Conservation (phyloP, 2,797 vertebrate genomes). For the Hylomyscus alleni region DNA sequence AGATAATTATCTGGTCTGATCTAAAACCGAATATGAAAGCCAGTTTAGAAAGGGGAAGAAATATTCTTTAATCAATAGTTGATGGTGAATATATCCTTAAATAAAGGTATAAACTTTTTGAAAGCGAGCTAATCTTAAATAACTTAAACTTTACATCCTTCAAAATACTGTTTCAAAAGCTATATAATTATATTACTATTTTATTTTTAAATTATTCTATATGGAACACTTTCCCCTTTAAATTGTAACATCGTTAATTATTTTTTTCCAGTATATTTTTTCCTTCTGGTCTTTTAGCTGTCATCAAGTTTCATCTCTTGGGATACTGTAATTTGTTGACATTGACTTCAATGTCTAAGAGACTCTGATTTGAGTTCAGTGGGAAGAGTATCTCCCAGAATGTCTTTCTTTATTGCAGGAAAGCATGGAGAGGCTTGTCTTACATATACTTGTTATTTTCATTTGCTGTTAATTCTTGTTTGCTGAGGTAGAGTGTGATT, state of each 20-base stretch:
- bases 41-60: slow-evolving; percentile 9
- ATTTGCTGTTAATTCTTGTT: slow-evolving; percentile 34
- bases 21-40: neutral
- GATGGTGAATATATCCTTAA: slow-evolving; percentile 34
- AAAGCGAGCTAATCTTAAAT: neutral
- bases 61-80: slow-evolving; percentile 42
- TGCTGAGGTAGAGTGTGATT: slow-evolving; percentile 47
- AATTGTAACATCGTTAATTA: slow-evolving; percentile 58
- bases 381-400: slow-evolving; percentile 56
- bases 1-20: slow-evolving; percentile 54
- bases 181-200: neutral
- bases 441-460: neutral
- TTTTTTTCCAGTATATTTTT: slow-evolving; percentile 33
- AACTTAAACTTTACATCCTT: slow-evolving; percentile 42
- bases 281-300: neutral
- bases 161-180: slow-evolving; percentile 18
- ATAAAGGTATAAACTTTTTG: slow-evolving; percentile 53
- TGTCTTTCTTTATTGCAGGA: slow-evolving; percentile 28
- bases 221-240: neutral
- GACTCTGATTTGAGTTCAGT: slow-evolving; percentile 35
- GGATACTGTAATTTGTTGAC: neutral
- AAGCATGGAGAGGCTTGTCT: slow-evolving; percentile 37
- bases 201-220: slow-evolving; percentile 61
- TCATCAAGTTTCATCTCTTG: slow-evolving; percentile 38
- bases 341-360: slow-evolving; percentile 22